Percentiles rank a stretch among this genome's conserved stretches.
Evolutionary conservation across 2,113 vertebrate genomes (phyloP).

Genomic region (Tiliqua scincoides): DNA sequence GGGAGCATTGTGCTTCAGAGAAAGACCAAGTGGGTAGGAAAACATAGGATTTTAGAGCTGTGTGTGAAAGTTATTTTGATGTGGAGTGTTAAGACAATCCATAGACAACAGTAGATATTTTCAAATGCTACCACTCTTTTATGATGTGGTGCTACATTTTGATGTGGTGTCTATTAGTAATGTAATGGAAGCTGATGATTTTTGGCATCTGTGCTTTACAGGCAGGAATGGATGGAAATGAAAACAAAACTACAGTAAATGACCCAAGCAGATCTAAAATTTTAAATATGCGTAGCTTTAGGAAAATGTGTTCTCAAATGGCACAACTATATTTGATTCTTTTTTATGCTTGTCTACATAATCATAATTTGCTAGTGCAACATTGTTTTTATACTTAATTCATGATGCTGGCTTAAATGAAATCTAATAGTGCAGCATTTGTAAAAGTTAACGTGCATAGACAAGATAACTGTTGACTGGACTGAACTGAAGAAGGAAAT

Average conservation of each 20-base stretch:
- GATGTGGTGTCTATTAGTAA: background rate
- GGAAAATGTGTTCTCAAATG: background rate
- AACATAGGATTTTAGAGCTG: background rate
- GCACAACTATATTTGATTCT: background rate
- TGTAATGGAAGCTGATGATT: background rate
- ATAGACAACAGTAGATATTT: background rate
- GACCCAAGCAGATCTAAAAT: constrained; percentile 9
- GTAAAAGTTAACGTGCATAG: constrained; percentile 27
- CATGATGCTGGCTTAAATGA: background rate
- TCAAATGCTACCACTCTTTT: background rate
- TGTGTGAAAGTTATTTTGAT: constrained; percentile 9
- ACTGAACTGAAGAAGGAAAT: constrained; percentile 42
- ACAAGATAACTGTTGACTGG: constrained; percentile 36
- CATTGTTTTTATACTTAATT: background rate
- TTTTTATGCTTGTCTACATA: background rate
- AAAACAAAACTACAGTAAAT: background rate
- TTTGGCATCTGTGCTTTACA: background rate
- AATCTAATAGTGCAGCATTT: constrained; percentile 1
- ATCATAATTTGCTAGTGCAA: constrained; percentile 19
- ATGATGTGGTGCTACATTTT: background rate
- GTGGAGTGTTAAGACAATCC: constrained; percentile 3
- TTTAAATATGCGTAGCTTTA: background rate
- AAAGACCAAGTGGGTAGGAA: constrained; percentile 28
- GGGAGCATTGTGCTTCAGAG: constrained; percentile 39
- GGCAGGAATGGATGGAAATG: background rate